phyloP scores from a whole-genome alignment of 2,888 invertebrate species.

The Andrena trimmerana region DNA sequence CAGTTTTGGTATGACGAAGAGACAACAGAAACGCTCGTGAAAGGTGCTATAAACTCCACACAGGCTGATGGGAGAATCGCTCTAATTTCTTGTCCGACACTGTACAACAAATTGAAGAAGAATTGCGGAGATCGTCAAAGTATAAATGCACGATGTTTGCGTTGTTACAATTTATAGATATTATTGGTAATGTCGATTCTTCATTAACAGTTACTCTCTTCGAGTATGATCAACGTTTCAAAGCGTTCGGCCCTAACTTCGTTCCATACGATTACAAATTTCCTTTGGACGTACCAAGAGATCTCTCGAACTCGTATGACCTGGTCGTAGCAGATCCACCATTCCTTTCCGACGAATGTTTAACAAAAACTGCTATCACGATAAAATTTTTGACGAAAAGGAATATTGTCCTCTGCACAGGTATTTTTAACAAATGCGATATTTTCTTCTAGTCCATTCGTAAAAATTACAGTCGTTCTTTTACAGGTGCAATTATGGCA shows the following conservation, averaged over 20 bases:
- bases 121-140: constrained; percentile 86
- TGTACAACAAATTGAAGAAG: constrained; percentile 90
- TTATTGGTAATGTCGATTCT: constrained; percentile 62
- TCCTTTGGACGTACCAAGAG: constrained; percentile 89
- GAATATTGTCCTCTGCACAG: constrained; percentile 95
- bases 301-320: constrained; percentile 89
- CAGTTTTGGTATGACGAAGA: constrained; percentile 98
- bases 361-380: constrained; percentile 92
- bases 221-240: constrained; percentile 95
- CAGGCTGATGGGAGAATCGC: constrained; percentile 89
- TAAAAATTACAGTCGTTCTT: neutral
- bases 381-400: constrained; percentile 90
- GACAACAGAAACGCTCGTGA: constrained; percentile 91
- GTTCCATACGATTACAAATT: constrained; percentile 95
- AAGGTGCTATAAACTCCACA: constrained; percentile 88
- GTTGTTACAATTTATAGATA: constrained; percentile 14
- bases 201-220: constrained; percentile 89
- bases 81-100: constrained; percentile 94
- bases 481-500: constrained; percentile 91
- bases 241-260: constrained; percentile 92
- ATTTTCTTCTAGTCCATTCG: constrained; percentile 16
- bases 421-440: constrained; percentile 82
- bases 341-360: constrained; percentile 96
- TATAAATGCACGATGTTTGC: constrained; percentile 72
- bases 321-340: constrained; percentile 97